Percentiles rank a stretch among this genome's conserved stretches.
Evolutionary conservation across 2,797 vertebrate species (phyloP).

Genomic region (Amblyopsis hoosieri): DNA sequence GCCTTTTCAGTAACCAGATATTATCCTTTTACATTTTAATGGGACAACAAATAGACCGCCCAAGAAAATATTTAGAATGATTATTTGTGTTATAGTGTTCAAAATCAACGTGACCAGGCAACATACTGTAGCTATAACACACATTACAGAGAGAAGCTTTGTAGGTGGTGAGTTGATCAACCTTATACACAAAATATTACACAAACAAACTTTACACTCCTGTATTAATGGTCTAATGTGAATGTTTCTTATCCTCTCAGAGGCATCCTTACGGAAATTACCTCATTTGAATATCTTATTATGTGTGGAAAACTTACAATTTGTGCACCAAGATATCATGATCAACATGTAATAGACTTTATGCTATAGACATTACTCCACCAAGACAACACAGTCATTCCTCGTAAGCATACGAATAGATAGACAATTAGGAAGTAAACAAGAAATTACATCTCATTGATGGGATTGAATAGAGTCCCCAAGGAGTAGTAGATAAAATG

Average conservation of each 20-base stretch:
- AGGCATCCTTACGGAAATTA: conserved; percentile 25
- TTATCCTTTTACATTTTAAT: conserved; percentile 64
- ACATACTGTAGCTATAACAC: conserved; percentile 2
- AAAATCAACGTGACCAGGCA: conserved; percentile 27
- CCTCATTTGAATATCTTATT: conserved; percentile 42
- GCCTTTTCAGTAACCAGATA: conserved; percentile 41
- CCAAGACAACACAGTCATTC: conserved; percentile 46
- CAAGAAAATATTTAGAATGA: conserved; percentile 55
- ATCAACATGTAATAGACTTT: conserved; percentile 53
- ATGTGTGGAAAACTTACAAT: conserved; percentile 44
- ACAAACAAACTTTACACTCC: conserved; percentile 24
- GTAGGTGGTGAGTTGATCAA: conserved; percentile 9
- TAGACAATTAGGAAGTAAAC: conserved; percentile 57
- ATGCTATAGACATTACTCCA: conserved; percentile 44
- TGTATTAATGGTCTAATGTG: conserved; percentile 21
- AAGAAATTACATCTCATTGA: conserved; percentile 63
- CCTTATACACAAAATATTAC: conserved; percentile 25
- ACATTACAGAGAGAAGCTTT: conserved; percentile 37
- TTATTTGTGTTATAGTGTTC: conserved; percentile 20
- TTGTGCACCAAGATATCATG: conserved; percentile 52
- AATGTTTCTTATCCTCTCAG: conserved; percentile 19
- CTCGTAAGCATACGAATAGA: conserved; percentile 52
- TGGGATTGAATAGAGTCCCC: conserved; percentile 53
- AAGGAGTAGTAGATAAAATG: conserved; percentile 55
- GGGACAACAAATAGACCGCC: conserved; percentile 55